Percentiles rank a stretch among this genome's conserved stretches.
phyloP scores from a whole-genome alignment of 2,888 invertebrate genomes.

The Synergus japonicus region DNA sequence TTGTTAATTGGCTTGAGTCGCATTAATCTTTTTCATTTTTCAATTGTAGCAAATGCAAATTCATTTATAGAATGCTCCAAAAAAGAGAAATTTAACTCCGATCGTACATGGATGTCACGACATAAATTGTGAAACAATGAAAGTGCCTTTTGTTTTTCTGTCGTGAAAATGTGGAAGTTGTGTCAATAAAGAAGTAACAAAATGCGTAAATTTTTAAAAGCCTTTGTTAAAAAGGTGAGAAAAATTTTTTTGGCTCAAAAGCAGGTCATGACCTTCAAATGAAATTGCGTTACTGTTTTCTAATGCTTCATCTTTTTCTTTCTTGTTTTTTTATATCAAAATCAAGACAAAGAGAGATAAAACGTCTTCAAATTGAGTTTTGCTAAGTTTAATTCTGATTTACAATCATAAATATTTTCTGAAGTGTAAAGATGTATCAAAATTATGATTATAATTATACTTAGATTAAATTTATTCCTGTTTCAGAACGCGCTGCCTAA shows the following conservation, averaged over 20 bases:
- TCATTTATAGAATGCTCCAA: neutral
- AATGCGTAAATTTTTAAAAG: neutral
- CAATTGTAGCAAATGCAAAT: neutral
- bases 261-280: conserved; percentile 33
- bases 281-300: conserved; percentile 32
- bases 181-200: neutral
- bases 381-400: neutral
- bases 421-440: neutral
- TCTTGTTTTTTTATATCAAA: neutral
- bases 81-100: conserved; percentile 5
- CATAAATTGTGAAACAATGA: neutral
- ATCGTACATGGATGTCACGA: neutral
- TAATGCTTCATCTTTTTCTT: neutral
- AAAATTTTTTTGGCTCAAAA: neutral
- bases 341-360: neutral
- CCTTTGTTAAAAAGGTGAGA: neutral
- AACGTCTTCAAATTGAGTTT: neutral
- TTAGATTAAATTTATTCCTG: neutral
- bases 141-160: neutral
- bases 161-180: neutral
- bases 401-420: neutral
- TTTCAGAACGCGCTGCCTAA: neutral
- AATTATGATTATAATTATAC: neutral
- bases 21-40: neutral
- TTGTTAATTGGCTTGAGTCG: neutral